Conservation (phyloP, 2,888 invertebrate genomes). For the Dynastes tityus region DNA sequence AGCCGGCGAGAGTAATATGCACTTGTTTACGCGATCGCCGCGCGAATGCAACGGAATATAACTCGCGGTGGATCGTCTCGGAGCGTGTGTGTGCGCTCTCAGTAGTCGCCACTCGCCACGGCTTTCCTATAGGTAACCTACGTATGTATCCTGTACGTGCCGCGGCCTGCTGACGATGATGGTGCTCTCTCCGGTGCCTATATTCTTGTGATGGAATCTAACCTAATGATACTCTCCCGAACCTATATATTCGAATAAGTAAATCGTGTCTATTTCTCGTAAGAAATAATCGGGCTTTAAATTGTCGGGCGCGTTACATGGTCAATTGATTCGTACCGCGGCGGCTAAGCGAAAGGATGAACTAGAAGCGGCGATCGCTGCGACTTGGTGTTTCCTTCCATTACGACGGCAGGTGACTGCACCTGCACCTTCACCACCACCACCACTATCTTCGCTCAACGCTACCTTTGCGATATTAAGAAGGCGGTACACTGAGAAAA, state of each 20-base stretch:
- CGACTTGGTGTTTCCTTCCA: constrained; percentile 33
- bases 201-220: neutral
- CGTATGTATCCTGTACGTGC: neutral
- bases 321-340: constrained; percentile 32
- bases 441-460: constrained; percentile 29
- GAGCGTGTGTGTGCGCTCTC: constrained; percentile 20
- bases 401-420: constrained; percentile 54
- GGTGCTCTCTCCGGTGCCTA: neutral
- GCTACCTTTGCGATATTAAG: constrained; percentile 6
- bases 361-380: constrained; percentile 26
- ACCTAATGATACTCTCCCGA: neutral
- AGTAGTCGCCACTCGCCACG: constrained; percentile 1
- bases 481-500: neutral
- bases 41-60: constrained; percentile 43
- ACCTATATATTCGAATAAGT: neutral
- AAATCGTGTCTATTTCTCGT: neutral
- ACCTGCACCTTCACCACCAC: constrained; percentile 55
- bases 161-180: neutral
- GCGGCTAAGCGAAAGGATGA: constrained; percentile 29
- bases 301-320: constrained; percentile 2
- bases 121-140: constrained; percentile 2
- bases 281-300: neutral
- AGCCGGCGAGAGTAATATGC: constrained; percentile 50
- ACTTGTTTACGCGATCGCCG: constrained; percentile 51
- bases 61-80: constrained; percentile 40